These are phyloP conservation scores for Amphipyra tragopoginis DNA, from an alignment of 2,888 invertebrate species.

Conservation along the genomic window DNA sequence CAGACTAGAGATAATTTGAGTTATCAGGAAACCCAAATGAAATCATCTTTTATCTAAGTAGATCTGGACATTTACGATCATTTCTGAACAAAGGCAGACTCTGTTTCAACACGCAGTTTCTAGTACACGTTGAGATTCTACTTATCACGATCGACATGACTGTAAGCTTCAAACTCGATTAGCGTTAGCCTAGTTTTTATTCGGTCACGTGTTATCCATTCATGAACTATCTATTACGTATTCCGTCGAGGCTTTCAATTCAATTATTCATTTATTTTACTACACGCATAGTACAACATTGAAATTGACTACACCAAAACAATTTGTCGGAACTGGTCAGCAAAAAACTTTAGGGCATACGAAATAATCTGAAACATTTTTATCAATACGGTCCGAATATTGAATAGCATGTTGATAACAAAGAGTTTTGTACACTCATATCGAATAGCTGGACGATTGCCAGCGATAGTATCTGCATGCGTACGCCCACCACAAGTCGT, in stretches of 20 bases:
- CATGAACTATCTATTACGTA: conserved; percentile 12
- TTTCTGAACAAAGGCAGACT: conserved; percentile 34
- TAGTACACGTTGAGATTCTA: background rate
- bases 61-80: conserved; percentile 39
- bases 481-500: conserved; percentile 49
- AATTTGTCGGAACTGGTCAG: background rate
- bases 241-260: background rate
- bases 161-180: background rate
- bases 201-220: conserved; percentile 1
- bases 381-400: conserved; percentile 28
- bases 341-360: conserved; percentile 11
- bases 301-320: background rate
- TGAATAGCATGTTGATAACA: conserved; percentile 37
- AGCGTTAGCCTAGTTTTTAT: background rate
- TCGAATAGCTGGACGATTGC: conserved; percentile 52
- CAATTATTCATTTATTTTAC: conserved; percentile 2
- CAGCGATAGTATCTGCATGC: conserved; percentile 47
- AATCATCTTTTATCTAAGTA: conserved; percentile 47
- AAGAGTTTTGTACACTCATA: conserved; percentile 27
- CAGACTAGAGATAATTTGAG: conserved; percentile 49
- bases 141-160: background rate
- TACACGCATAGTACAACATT: background rate
- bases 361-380: conserved; percentile 6
- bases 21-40: conserved; percentile 55
- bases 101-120: conserved; percentile 11